phyloP scores from a whole-genome alignment of 2,888 invertebrate genomes.

The Epiperipatus broadwayi region DNA sequence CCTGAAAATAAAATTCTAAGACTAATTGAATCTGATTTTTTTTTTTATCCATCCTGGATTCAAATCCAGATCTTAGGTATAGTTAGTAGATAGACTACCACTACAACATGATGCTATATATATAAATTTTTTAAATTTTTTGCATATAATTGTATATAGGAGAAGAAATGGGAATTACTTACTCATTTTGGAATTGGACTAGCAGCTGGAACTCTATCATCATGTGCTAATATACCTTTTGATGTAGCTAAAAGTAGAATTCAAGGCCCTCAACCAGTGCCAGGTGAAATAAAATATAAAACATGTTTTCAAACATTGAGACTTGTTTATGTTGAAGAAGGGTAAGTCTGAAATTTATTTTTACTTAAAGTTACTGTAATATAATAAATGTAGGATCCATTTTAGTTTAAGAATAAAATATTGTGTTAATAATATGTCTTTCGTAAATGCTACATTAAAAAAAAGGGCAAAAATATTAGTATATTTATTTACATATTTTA shows the following conservation, averaged over 20 bases:
- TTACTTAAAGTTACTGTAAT: slow-evolving; percentile 8
- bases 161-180: too few species aligned
- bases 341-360: slow-evolving; percentile 37
- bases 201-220: slow-evolving; percentile 63
- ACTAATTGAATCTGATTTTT: too few species aligned
- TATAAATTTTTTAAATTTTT: too few species aligned
- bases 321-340: slow-evolving; percentile 65
- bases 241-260: slow-evolving; percentile 90
- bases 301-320: slow-evolving; percentile 50
- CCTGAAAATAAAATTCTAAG: too few species aligned
- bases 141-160: too few species aligned
- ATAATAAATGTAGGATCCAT: slow-evolving; percentile 11
- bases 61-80: too few species aligned
- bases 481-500: too few species aligned
- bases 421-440: slow-evolving; percentile 12
- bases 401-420: slow-evolving; percentile 14
- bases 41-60: too few species aligned
- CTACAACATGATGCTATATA: too few species aligned
- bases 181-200: slow-evolving; percentile 65
- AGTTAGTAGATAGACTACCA: too few species aligned
- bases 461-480: too few species aligned
- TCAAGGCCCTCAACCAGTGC: slow-evolving; percentile 66
- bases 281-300: slow-evolving; percentile 52
- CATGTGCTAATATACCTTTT: slow-evolving; percentile 76
- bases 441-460: too few species aligned